Base-by-base conservation (phyloP, 2,888 invertebrate species). In the Neuroscelio doddi region DNA sequence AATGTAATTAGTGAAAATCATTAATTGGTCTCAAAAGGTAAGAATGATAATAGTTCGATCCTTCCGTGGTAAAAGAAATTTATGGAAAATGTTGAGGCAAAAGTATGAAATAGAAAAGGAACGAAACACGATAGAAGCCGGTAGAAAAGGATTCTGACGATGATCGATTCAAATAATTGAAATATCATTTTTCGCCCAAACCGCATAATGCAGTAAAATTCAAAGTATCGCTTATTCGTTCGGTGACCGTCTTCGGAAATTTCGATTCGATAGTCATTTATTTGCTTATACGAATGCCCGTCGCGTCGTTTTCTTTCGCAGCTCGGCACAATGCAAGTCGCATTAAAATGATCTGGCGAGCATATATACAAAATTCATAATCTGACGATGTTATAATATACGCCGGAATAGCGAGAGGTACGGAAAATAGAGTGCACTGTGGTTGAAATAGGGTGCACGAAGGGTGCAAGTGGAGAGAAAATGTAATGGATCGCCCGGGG, bases 291-390 rank as follows among this genome's bases (percentile, higher is more conserved):
- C 27, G 32, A 26, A 36, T 32, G 56, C 34, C 15, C 39, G 38
- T 46, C 51, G 27, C 30, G 26, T 15, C 21, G 42, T 2, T 2
- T 16, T 36, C 38, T 64, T 57, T 47, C 57, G 30, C 29, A 42
- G 16, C 29, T 57, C 27, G 45, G 30, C 17, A 8, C 15, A 27
- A 16, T 36, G 42, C 42, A 42, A 51, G 62, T 52, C 27, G 58
- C 36, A 49, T 49, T 39, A 53, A 39, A 67, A 53, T 52, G 55
- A 69, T 70, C 70, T 59, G 64, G 62, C 63, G 53, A 53, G 49
- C 58, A 67, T 73, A 74, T n/a, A n/a, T 80, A 77, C 74, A 74
- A 80, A 77, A 80, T 79, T 79, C 75, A 80, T 80, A 78, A 80
- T 80, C 73, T 69, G 64, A 65, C 56, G 69, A 71, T 66, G 75